Percentiles rank a stretch among this genome's conserved stretches.
Conservation (phyloP, 2,113 vertebrate species). For the Monarcha castaneiventris region DNA sequence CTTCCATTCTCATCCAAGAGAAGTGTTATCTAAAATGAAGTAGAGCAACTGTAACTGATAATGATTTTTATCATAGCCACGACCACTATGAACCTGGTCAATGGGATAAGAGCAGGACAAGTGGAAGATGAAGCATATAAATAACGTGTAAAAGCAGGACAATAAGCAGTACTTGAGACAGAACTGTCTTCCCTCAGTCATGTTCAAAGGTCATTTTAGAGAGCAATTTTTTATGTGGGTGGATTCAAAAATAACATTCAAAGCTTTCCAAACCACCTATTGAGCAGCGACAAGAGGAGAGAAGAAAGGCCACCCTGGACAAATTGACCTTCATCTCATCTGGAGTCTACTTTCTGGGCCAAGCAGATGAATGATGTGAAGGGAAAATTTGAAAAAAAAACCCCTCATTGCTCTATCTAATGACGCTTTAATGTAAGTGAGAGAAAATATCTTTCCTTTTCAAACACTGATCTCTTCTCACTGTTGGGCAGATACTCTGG, state of each 20-base stretch:
- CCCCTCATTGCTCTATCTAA: neutral
- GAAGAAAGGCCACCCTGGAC: neutral
- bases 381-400: neutral
- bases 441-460: neutral
- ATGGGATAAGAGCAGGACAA: constrained; percentile 38
- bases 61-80: constrained; percentile 1
- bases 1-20: neutral
- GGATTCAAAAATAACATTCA: neutral
- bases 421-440: neutral
- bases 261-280: neutral
- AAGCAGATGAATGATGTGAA: neutral
- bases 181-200: neutral
- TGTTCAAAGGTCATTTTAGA: neutral
- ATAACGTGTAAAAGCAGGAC: constrained; percentile 13
- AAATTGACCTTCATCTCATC: neutral
- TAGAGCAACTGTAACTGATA: neutral
- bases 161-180: neutral
- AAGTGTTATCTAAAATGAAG: neutral
- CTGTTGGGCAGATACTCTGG: neutral
- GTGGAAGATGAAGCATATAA: constrained; percentile 42
- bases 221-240: neutral
- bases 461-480: neutral
- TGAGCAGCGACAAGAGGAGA: neutral
- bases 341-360: neutral
- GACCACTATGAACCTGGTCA: neutral